Percentiles rank a stretch among this genome's conserved stretches.
Conservation (phyloP, 2,888 invertebrate genomes). For the Phyllotreta cruciferae region DNA sequence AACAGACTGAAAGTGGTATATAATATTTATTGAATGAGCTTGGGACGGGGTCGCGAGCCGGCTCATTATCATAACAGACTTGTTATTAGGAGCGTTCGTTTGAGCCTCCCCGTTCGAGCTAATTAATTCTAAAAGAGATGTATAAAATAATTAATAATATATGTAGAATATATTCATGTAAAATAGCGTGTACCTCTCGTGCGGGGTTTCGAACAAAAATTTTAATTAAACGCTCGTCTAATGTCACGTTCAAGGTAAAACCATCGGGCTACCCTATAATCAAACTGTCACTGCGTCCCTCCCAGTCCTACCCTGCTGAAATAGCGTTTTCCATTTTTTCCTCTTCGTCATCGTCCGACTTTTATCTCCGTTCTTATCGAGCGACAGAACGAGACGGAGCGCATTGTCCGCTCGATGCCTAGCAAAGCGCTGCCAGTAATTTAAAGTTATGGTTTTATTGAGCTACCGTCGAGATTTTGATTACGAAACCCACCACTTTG, state of each 20-base stretch:
- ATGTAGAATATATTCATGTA: no score
- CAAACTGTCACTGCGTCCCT: slow-evolving; percentile 60
- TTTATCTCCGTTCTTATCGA: slow-evolving; percentile 36
- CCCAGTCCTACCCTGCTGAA: slow-evolving; percentile 61
- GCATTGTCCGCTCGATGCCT: slow-evolving; percentile 36
- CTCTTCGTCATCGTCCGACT: slow-evolving; percentile 49
- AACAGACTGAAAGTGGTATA: slow-evolving; percentile 48
- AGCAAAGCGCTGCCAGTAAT: slow-evolving; percentile 48
- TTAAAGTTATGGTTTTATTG: slow-evolving; percentile 48
- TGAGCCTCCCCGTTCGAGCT: no score
- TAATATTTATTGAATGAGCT: slow-evolving; percentile 43
- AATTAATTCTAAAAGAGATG: no score
- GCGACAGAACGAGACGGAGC: slow-evolving; percentile 25
- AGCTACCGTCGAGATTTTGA: slow-evolving; percentile 55
- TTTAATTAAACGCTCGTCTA: slow-evolving; percentile 50
- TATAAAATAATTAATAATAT: no score
- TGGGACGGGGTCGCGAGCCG: slow-evolving; percentile 42
- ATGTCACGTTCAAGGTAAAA: slow-evolving; percentile 50
- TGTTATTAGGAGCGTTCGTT: slow-evolving; percentile 32
- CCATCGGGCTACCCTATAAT: slow-evolving; percentile 56
- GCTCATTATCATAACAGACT: slow-evolving; percentile 48
- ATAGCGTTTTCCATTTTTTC: slow-evolving; percentile 58
- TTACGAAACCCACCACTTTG: slow-evolving; percentile 54
- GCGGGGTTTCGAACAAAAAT: slow-evolving; percentile 22
- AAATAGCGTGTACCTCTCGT: no score